Evolutionary conservation across 2,797 vertebrate genomes (phyloP).

Genomic region (Melanogrammus aeglefinus): DNA sequence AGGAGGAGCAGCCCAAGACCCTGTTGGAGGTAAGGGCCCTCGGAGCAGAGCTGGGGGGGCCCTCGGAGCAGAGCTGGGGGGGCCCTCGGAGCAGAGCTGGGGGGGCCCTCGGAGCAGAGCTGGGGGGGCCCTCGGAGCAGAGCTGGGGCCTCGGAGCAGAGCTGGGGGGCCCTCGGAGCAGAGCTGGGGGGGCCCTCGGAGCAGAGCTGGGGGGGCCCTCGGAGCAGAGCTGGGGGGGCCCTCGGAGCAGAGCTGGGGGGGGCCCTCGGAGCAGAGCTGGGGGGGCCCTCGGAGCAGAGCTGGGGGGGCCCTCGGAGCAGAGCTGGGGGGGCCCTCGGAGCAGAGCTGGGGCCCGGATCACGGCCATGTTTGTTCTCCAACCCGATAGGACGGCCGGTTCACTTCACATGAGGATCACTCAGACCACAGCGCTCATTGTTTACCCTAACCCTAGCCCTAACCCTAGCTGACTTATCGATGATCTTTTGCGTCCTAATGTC

Average conservation of each 20-base stretch:
- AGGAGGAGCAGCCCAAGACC: slow-evolving; percentile 79
- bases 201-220: neutral
- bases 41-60: neutral
- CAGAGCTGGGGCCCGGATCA: too few species aligned
- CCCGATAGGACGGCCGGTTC: neutral
- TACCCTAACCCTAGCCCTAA: too few species aligned
- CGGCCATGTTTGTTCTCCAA: too few species aligned
- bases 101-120: too few species aligned
- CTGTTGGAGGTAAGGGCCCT: slow-evolving; percentile 82
- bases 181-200: slow-evolving; percentile 7
- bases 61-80: too few species aligned
- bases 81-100: neutral
- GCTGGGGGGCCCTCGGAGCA: slow-evolving; percentile 5
- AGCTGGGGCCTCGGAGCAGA: too few species aligned
- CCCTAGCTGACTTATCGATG: too few species aligned
- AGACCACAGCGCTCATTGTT: neutral
- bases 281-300: too few species aligned
- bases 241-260: slow-evolving; percentile 8
- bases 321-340: too few species aligned
- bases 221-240: too few species aligned
- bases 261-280: neutral
- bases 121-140: slow-evolving; percentile 10
- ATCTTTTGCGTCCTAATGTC: too few species aligned
- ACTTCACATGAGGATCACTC: neutral
- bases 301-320: slow-evolving; percentile 10